These are phyloP conservation scores for Argyresthia goedartella DNA, from an alignment of 2,888 invertebrate genomes.

Conservation along the genomic window DNA sequence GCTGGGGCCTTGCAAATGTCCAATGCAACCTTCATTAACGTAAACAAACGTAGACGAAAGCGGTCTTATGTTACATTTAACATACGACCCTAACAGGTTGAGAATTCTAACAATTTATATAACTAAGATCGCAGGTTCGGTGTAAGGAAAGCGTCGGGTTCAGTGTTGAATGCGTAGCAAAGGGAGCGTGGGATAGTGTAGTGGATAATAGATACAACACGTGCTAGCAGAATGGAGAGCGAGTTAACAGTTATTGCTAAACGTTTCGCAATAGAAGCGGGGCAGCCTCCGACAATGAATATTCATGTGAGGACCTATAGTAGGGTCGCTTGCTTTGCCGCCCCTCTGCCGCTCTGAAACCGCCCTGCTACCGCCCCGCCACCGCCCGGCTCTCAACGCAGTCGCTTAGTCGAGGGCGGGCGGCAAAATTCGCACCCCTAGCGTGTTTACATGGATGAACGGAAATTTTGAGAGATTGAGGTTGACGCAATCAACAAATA, in stretches of 20 bases:
- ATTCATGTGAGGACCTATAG: constrained; percentile 5
- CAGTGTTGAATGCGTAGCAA: not conserved
- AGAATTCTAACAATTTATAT: too few species aligned
- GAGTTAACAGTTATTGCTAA: constrained; percentile 11
- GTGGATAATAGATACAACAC: constrained; percentile 9
- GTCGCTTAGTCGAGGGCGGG: too few species aligned
- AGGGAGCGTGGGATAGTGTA: not conserved
- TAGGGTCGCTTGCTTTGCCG: not conserved
- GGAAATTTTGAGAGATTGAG: too few species aligned
- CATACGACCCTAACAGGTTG: not conserved
- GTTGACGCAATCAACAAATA: too few species aligned
- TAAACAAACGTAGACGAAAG: constrained; percentile 52
- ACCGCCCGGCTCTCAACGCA: not conserved
- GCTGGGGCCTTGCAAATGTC: constrained; percentile 57
- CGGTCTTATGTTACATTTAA: constrained; percentile 27
- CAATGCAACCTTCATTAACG: constrained; percentile 64
- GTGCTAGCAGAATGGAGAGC: constrained; percentile 7
- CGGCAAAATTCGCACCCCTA: too few species aligned
- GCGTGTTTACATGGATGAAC: too few species aligned
- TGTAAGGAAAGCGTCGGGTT: too few species aligned
- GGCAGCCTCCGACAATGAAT: constrained; percentile 5
- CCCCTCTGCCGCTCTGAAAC: not conserved
- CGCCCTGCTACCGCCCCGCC: not conserved
- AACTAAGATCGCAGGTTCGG: too few species aligned
- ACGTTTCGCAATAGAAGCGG: constrained; percentile 8